Evolutionary conservation across 1,140 invertebrate species (phyloP).

Genomic region (Drosophila grimshawi): DNA sequence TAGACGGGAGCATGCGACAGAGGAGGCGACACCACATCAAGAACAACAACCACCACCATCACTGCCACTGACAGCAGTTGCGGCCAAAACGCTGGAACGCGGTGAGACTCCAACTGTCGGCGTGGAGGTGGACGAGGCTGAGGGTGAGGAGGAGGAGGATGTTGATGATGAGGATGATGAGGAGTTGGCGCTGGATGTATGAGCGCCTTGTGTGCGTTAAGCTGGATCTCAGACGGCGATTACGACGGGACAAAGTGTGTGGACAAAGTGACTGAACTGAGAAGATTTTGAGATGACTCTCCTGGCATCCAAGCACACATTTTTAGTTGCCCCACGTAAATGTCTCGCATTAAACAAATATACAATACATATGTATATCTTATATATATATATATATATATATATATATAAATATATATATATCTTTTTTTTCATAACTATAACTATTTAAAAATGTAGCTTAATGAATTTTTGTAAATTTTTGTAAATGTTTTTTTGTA

Average conservation of each 20-base stretch:
- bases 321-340: conserved; percentile 3
- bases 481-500: conserved; percentile 82
- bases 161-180: conserved; percentile 68
- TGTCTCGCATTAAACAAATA: conserved; percentile 32
- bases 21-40: conserved; percentile 22
- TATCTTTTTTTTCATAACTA: conserved; percentile 25
- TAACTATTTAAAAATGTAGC: conserved; percentile 56
- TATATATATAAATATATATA: conserved; percentile 17
- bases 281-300: neutral
- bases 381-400: conserved; percentile 6
- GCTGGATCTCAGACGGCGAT: conserved; percentile 69
- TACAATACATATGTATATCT: conserved; percentile 7
- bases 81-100: conserved; percentile 10
- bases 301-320: neutral
- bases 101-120: neutral
- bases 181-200: conserved; percentile 80
- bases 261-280: conserved; percentile 7
- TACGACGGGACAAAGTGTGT: conserved; percentile 14
- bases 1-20: conserved; percentile 35
- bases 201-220: conserved; percentile 18
- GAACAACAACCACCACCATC: too few species aligned
- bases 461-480: conserved; percentile 68
- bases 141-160: conserved; percentile 44
- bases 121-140: conserved; percentile 39
- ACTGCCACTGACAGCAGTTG: neutral